Percentiles rank a stretch among this genome's conserved stretches.
These are phyloP conservation scores for Kobus ellipsiprymnus DNA, from an alignment of 2,113 vertebrate species.

Conservation along the genomic window DNA sequence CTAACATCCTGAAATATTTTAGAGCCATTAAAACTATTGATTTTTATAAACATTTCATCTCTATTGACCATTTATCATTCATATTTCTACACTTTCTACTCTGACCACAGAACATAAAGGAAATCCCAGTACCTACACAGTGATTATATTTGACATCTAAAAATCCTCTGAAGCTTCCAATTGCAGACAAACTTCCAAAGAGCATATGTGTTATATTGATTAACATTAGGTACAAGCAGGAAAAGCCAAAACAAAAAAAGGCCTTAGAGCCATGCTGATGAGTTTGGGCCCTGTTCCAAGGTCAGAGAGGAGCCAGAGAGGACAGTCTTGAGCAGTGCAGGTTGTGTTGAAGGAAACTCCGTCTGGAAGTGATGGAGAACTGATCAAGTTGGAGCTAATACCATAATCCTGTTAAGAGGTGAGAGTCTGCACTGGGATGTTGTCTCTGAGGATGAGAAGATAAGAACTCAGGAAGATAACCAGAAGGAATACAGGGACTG, in stretches of 20 bases:
- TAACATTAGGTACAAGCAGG: neutral
- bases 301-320: neutral
- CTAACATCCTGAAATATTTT: constrained; percentile 46
- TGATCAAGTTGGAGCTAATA: neutral
- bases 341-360: neutral
- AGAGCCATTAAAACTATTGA: constrained; percentile 50
- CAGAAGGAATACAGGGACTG: neutral
- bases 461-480: neutral
- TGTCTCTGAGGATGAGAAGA: neutral
- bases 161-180: constrained; percentile 10
- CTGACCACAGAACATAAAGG: constrained; percentile 23
- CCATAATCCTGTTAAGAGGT: neutral
- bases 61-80: constrained; percentile 37
- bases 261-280: neutral
- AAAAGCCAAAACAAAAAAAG: neutral
- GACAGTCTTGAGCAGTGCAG: neutral
- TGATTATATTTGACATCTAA: constrained; percentile 42
- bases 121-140: neutral
- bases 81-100: neutral
- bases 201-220: neutral
- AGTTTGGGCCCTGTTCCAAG: neutral
- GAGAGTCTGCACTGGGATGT: neutral
- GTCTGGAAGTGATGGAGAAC: neutral
- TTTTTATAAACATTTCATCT: constrained; percentile 52
- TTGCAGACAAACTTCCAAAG: neutral